Evolutionary conservation across 2,888 invertebrate genomes (phyloP), one percentile per base, ranked within the genome.

Genomic region (Osmoderma eremita): DNA sequence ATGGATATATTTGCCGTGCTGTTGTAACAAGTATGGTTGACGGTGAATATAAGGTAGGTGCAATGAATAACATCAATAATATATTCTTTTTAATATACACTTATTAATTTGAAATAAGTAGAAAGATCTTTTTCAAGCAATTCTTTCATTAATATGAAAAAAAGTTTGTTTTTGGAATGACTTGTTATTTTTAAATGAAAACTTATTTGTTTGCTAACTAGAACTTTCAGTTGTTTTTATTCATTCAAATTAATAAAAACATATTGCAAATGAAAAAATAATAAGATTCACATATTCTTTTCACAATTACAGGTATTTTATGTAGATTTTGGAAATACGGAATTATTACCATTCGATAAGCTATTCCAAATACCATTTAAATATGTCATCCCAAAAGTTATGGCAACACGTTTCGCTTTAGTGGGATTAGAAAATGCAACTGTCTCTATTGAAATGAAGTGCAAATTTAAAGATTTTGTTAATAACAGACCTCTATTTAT

Each of bases 271-370:
- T 58, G 17, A 10, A 36, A 15, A 13, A 38, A 18, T 18, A n/a
- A 15, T 13, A 41, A 3, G 6, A 15, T 41, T 17, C 13, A 18
- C 6, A n/a, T 39, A 8, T 1, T 8, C 4, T 58, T 20, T 62
- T 48, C 3, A 22, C 18, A 13, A 42, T 64, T 54, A 1, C 36
- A 81, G 81, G 80, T 93, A 3, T 91, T 90, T 76, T 93, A 91
- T 79, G 91, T 93, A 30, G 93, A 93, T 80, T 93, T 90, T 79
- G 93, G 93, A 24, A 91, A 92, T 76, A 89, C 89, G 4, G 93
- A 92, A 81, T 83, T 88, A 75, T 87, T 92, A 10, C 86, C 89
- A 0, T 88, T 89, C 70, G 86, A 88, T 71, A 88, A 91, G 73
- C 87, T 94, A 54, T 93, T 87, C 79, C 89, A 91, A 78, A 88